phyloP scores from a whole-genome alignment of 1,140 invertebrate species.

The Scaptodrosophila lebanonensis region DNA sequence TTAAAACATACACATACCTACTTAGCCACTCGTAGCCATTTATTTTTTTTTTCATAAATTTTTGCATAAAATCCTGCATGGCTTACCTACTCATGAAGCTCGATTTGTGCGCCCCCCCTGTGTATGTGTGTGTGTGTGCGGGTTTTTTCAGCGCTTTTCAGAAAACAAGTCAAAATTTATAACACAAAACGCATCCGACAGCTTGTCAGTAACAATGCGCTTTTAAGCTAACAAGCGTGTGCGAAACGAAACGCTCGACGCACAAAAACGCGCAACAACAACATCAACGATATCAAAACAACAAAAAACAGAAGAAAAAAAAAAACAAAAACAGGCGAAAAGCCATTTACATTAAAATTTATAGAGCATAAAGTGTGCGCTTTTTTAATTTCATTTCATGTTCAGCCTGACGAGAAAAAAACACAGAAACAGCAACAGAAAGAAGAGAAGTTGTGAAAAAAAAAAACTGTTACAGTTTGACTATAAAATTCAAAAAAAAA shows the following conservation, averaged over 20 bases:
- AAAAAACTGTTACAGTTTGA: slow-evolving; percentile 68
- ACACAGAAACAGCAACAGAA: slow-evolving; percentile 18
- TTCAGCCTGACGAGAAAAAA: slow-evolving; percentile 36
- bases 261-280: background rate
- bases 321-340: slow-evolving; percentile 29
- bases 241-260: slow-evolving; percentile 30
- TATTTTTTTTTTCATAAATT: too few species aligned
- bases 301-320: slow-evolving; percentile 4
- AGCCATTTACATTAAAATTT: slow-evolving; percentile 74
- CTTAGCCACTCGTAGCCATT: background rate
- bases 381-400: slow-evolving; percentile 67
- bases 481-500: slow-evolving; percentile 66
- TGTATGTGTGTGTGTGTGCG: slow-evolving; percentile 15
- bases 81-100: background rate
- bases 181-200: slow-evolving; percentile 67
- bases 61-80: slow-evolving; percentile 27
- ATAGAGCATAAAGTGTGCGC: slow-evolving; percentile 68
- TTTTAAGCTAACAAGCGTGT: slow-evolving; percentile 67
- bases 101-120: too few species aligned
- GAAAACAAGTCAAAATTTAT: slow-evolving; percentile 60
- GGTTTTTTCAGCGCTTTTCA: slow-evolving; percentile 33
- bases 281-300: slow-evolving; percentile 10
- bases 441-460: too few species aligned
- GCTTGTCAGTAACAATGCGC: slow-evolving; percentile 71
- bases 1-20: background rate